Conservation (phyloP, 2,888 invertebrate species). For the Drosophila tanythrix region DNA sequence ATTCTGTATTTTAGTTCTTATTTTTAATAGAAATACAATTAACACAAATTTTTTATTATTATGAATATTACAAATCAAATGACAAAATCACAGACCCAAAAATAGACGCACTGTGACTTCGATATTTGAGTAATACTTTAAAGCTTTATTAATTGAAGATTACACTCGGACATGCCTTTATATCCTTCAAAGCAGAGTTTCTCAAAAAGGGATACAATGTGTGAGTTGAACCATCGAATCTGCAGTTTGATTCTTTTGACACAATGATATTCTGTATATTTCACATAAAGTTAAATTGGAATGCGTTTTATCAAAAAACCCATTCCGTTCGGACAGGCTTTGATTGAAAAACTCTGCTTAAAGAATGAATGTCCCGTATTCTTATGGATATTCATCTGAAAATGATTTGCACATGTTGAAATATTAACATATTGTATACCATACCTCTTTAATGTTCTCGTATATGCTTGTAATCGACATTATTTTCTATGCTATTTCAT, state of each 20-base stretch:
- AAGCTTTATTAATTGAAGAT: slow-evolving; percentile 1
- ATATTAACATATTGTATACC: slow-evolving; percentile 20
- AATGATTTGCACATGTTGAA: slow-evolving; percentile 24
- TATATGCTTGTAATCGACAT: not conserved
- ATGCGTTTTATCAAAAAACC: not conserved
- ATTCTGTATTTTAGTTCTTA: not conserved
- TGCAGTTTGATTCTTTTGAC: not conserved
- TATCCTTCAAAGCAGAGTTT: not conserved
- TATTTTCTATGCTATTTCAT: slow-evolving; percentile 25
- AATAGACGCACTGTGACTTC: slow-evolving; percentile 66
- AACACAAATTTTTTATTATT: not conserved
- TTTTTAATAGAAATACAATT: not conserved
- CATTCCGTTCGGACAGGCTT: too few relatives aligned
- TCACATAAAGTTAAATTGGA: not conserved
- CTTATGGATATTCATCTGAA: slow-evolving; percentile 7
- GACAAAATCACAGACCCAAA: slow-evolving; percentile 76
- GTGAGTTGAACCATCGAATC: not conserved
- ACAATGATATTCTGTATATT: not conserved
- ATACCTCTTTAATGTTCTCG: not conserved
- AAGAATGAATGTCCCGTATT: not conserved
- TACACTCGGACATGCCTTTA: not conserved
- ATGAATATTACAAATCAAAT: slow-evolving; percentile 60
- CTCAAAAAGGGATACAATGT: not conserved
- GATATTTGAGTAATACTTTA: slow-evolving; percentile 65
- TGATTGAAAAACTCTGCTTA: not conserved